Base-by-base conservation (phyloP, 2,113 vertebrate genomes). In the Poecile atricapillus region DNA sequence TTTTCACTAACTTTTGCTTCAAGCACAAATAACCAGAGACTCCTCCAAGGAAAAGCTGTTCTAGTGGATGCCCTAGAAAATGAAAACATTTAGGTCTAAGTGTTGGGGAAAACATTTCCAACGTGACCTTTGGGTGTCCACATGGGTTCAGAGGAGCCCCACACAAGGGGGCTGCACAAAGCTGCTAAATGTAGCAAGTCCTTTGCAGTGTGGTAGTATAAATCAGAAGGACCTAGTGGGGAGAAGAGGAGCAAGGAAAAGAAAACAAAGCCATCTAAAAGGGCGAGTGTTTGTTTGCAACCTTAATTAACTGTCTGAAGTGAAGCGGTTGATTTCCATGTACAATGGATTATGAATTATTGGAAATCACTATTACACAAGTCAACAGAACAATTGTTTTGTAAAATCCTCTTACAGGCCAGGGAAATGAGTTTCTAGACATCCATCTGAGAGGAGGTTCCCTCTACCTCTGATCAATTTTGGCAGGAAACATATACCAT, bases 11-110 rank as follows among this genome's bases (percentile, higher is more conserved):
- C 79, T 93, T 95, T 87, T 87, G 76, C 95, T 96, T 97, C 84
- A 96, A 97, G 91, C 89, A 83, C 90, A 96, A 97, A 97, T 96
- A 97, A 94, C 60, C 75, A 94, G 58, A 92, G 75, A 90, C 70
- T 90, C 65, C 96, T 94, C 73, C 73, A 87, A 94, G 90, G 76
- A 82, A 91, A 96, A 94, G 78, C 79, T 90, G 65, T 96, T 96
- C 92, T 92, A 68, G 88, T 89, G 90, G 44, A 89, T 93, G 95
- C 68, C 88, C 80, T 79, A 83, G 73, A 86, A 96, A 96, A 95
- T 73, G 64, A 92, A 94, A 96, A 68, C 69, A 84, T 76, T 94
- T 93, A 90, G 37, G 56, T 75, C 30, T 62, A 64, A 84, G 33
- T 60, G 60, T 78, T 58, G 35, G 67, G 73, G 31, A 93, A 89